A percentile compares a stretch with the other conserved stretches of the same genome.
phyloP scores from a whole-genome alignment of 64 coral and sea anemone species.

The Pocillopora verrucosa region DNA sequence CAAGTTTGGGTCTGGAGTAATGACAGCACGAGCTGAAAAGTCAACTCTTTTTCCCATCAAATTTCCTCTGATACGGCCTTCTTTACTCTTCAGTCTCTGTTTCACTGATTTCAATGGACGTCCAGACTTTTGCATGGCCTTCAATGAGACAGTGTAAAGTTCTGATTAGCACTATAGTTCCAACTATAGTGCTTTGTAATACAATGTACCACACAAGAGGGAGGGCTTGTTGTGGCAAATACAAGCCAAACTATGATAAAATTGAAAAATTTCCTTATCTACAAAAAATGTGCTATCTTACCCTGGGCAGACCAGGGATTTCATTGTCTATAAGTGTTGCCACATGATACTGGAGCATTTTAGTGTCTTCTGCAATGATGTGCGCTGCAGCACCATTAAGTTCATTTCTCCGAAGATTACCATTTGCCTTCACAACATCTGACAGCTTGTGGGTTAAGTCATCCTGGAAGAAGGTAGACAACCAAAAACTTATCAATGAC shows the following conservation, averaged over 20 bases:
- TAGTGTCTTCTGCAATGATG: constrained; percentile 96
- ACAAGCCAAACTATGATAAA: background rate
- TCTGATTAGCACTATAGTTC: background rate
- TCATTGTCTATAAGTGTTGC: constrained; percentile 97
- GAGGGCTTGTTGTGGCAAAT: background rate
- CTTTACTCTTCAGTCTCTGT: constrained; percentile 98
- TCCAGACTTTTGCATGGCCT: constrained; percentile 99
- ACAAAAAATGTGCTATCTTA: background rate
- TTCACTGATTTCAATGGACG: constrained; percentile 96
- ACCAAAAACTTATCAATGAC: background rate
- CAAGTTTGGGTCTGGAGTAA: constrained; percentile 95
- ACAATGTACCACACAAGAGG: background rate
- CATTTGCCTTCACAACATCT: constrained; percentile 95
- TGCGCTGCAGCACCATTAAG: constrained; percentile 98
- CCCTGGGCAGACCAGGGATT: constrained; percentile 96
- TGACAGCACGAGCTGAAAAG: constrained; percentile 98
- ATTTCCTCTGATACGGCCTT: constrained; percentile 97
- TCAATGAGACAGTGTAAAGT: background rate
- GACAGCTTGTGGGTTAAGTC: constrained; percentile 99
- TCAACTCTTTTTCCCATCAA: constrained; percentile 99
- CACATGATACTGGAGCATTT: constrained; percentile 97
- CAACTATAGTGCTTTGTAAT: too few species aligned
- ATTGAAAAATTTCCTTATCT: background rate
- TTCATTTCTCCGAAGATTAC: constrained; percentile 89
- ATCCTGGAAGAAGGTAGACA: constrained; percentile 61